phyloP scores from a whole-genome alignment of 2,797 vertebrate genomes.

The Taenioides sp. region DNA sequence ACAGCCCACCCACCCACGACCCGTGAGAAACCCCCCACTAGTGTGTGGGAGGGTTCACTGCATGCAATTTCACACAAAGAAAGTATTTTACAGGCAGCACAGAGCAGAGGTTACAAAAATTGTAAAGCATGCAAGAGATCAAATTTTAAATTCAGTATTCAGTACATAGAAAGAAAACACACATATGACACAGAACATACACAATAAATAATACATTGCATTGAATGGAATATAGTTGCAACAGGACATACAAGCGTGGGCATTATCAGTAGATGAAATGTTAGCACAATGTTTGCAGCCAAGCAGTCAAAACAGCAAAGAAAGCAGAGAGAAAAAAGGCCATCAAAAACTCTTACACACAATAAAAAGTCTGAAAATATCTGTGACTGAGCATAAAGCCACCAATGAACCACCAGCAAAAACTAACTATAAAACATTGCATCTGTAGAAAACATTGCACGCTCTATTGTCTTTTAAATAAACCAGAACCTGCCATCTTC shows the following conservation, averaged over 20 bases:
- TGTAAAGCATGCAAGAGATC: constrained; percentile 48
- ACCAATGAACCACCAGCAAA: constrained; percentile 27
- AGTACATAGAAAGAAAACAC: neutral
- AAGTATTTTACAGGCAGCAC: constrained; percentile 23
- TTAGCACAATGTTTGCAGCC: constrained; percentile 46
- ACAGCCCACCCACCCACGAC: constrained; percentile 22
- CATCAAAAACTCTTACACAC: neutral
- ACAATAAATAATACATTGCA: constrained; percentile 1
- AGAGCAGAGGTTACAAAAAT: constrained; percentile 33
- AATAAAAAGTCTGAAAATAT: constrained; percentile 6
- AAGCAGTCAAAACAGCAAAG: constrained; percentile 44
- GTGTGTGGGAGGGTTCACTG: constrained; percentile 23
- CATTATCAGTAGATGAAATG: constrained; percentile 49
- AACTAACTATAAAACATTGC: neutral
- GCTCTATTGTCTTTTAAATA: constrained; percentile 9
- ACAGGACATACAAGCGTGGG: constrained; percentile 30
- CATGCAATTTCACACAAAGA: constrained; percentile 52
- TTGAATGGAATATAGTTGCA: constrained; percentile 11
- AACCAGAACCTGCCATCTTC: constrained; percentile 19
- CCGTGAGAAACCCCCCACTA: constrained; percentile 22
- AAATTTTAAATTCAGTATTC: neutral
- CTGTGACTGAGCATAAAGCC: constrained; percentile 17
- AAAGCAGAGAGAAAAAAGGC: constrained; percentile 24
- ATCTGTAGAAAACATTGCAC: constrained; percentile 5
- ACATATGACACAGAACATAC: constrained; percentile 18